Evolutionary conservation across 2,888 invertebrate species (phyloP), one percentile per base, ranked within the genome.

Genomic region (Willowsia nigromaculata): DNA sequence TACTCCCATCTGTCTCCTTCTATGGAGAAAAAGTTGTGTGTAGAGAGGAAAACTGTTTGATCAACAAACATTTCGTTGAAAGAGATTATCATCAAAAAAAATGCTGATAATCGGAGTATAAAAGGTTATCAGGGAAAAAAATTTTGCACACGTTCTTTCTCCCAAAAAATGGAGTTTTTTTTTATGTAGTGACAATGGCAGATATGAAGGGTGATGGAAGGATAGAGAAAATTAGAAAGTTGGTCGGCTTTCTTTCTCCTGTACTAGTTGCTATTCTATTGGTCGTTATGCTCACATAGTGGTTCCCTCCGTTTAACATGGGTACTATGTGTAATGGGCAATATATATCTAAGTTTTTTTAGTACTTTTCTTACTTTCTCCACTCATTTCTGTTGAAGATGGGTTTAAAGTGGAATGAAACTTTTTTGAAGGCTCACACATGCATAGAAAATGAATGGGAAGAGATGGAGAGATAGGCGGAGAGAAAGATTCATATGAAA

Each of bases 181-280:
- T 71, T 71, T 43, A 71, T 71, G 71, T 43, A 25, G 71, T 71
- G 71, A 43, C 71, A 71, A 71, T 71, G 71, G 71, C 6, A 71
- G 68, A 71, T 71, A 40, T 22, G 43, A 15, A 25, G n/a, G 15
- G 27, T 71, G 7, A 43, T 43, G 22, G 27, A 71, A 71, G 27
- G 22, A 43, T 47, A 15, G 27, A 25, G 71, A 71, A 71, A 71
- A 43, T 68, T 68, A 37, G 25, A 71, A 71, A 43, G 25, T 47
- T 71, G 71, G 43, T 71, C 15, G n/a, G n/a, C n/a, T n/a, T n/a
- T n/a, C 13, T 47, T 43, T 18, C 3, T 11, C n/a, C n/a, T 27
- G 71, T 3, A 33, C 15, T 25, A 18, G 40, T 37, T 18, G 40
- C 18, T 18, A 68, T 53, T 18, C 1, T 40, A 37, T 0, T 37